phyloP scores from a whole-genome alignment of 2,797 vertebrate species.

The Dicrostonyx torquatus region DNA sequence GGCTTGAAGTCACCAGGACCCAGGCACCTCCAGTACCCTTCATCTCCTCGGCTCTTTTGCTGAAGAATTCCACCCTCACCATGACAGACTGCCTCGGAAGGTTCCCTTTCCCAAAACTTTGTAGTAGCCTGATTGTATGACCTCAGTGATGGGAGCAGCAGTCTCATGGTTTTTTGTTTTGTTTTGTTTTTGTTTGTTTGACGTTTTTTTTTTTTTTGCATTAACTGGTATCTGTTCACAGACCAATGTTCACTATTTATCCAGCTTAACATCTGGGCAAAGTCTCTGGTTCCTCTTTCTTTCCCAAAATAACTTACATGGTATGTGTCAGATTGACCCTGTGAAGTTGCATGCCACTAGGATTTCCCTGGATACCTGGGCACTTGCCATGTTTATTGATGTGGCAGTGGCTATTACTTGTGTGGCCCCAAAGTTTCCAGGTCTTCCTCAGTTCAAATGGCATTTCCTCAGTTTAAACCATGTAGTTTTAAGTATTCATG shows the following conservation, averaged over 20 bases:
- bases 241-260: conserved; percentile 95
- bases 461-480: not conserved
- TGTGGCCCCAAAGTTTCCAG: not conserved
- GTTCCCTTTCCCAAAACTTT: not conserved
- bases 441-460: not conserved
- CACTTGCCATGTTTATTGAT: conserved; percentile 94
- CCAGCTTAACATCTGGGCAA: conserved; percentile 94
- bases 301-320: conserved; percentile 95
- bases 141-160: conserved; percentile 94
- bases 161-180: conserved; percentile 87
- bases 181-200: conserved; percentile 91
- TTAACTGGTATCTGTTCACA: conserved; percentile 95
- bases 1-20: not conserved
- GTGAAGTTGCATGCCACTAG: conserved; percentile 98
- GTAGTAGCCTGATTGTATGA: conserved; percentile 29
- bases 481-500: not conserved
- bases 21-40: not conserved
- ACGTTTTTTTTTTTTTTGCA: conserved; percentile 92
- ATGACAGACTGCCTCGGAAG: not conserved
- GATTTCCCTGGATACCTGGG: conserved; percentile 97
- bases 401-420: not conserved
- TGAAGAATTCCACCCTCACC: not conserved
- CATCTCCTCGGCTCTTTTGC: not conserved
- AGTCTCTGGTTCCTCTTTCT: conserved; percentile 91
- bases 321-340: conserved; percentile 96